phyloP scores from a whole-genome alignment of 2,888 invertebrate genomes.

The Branchinecta sandiegonensis region DNA sequence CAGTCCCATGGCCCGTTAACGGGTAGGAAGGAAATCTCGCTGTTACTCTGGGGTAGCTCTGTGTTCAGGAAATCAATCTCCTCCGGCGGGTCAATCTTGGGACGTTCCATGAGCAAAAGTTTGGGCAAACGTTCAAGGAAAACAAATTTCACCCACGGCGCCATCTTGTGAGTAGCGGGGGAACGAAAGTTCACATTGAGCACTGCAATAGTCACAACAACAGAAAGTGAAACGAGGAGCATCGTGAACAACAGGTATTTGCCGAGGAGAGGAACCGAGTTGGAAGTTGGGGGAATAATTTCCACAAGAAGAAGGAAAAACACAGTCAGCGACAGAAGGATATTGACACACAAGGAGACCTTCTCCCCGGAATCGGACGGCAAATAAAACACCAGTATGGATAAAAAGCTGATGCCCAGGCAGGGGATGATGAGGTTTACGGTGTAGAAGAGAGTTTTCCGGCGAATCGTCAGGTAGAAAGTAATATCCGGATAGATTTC shows the following conservation, averaged over 20 bases:
- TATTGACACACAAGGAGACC: slow-evolving; percentile 84
- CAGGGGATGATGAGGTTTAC: slow-evolving; percentile 95
- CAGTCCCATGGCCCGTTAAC: slow-evolving; percentile 22
- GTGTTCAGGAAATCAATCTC: slow-evolving; percentile 25
- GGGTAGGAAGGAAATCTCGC: slow-evolving; percentile 30
- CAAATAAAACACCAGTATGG: slow-evolving; percentile 90
- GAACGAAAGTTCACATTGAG: slow-evolving; percentile 81
- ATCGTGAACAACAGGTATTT: slow-evolving; percentile 87
- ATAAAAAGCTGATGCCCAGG: slow-evolving; percentile 89
- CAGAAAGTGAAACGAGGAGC: slow-evolving; percentile 82
- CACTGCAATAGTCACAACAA: slow-evolving; percentile 83
- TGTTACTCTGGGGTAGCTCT: slow-evolving; percentile 27
- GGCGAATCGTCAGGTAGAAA: slow-evolving; percentile 83
- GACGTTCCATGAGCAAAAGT: slow-evolving; percentile 73
- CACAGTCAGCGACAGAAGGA: slow-evolving; percentile 79
- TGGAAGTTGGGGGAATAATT: slow-evolving; percentile 84
- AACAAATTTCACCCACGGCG: slow-evolving; percentile 73
- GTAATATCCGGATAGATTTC: slow-evolving; percentile 87
- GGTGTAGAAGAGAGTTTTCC: slow-evolving; percentile 94
- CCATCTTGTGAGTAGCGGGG: slow-evolving; percentile 80
- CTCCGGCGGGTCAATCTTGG: slow-evolving; percentile 47
- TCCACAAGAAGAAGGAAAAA: slow-evolving; percentile 84
- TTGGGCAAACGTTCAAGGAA: slow-evolving; percentile 60
- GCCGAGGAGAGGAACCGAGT: slow-evolving; percentile 78
- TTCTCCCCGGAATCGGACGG: slow-evolving; percentile 90